These are phyloP conservation scores for Boleophthalmus pectinirostris DNA, from an alignment of 2,113 vertebrate genomes.

Conservation along the genomic window DNA sequence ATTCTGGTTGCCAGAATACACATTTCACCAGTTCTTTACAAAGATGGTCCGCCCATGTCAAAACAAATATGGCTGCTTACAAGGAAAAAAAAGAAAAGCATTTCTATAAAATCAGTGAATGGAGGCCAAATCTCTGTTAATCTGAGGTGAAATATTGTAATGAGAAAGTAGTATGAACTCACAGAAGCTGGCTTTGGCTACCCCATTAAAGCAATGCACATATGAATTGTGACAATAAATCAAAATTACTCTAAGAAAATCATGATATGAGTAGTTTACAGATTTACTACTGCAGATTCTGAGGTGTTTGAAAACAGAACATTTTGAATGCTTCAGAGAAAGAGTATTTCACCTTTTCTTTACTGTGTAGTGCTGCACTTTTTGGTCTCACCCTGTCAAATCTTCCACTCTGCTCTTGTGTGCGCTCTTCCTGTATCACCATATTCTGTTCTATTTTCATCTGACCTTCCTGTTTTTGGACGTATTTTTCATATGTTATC, in stretches of 20 bases:
- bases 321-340: conserved; percentile 3
- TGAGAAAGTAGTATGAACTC: too few relatives aligned
- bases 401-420: background rate
- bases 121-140: too few relatives aligned
- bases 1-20: too few relatives aligned
- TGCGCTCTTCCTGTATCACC: conserved; percentile 14
- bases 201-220: background rate
- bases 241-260: background rate
- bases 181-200: background rate
- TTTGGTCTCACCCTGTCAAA: background rate
- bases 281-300: background rate
- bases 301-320: background rate
- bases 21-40: too few relatives aligned
- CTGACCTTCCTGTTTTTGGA: conserved; percentile 52
- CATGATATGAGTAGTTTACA: background rate
- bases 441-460: conserved; percentile 14
- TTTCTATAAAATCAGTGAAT: too few relatives aligned
- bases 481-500: conserved; percentile 42
- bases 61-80: too few relatives aligned
- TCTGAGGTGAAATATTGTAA: too few relatives aligned
- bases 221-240: background rate
- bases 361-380: background rate
- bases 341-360: conserved; percentile 10
- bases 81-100: too few relatives aligned
- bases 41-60: too few relatives aligned